Base-by-base conservation (phyloP, 2,797 vertebrate species). In the Pseudotriccus pelzelni region DNA sequence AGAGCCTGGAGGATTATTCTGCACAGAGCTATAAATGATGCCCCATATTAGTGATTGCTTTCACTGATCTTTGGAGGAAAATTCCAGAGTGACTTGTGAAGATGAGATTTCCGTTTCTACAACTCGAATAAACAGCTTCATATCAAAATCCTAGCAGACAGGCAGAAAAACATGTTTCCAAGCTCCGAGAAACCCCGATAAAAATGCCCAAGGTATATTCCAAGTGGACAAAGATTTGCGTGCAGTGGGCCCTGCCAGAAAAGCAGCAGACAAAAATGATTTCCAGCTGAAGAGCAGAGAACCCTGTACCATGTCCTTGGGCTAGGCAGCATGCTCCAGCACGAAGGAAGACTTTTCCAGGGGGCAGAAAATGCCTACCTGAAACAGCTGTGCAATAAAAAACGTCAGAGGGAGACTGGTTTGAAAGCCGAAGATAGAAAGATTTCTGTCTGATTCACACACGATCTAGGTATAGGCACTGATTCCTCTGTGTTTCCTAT, bases 61-160 rank as follows among this genome's bases (percentile, higher is more conserved):
- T 67, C 56, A 58, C 82, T 90, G 86, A 93, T 86, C 73, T 89
- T 88, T 24, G 53, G 78, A 95, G 87, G 82, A 92, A 94, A 79
- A 82, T 74, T 95, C 79, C 52, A 43, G 52, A 47, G 73, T 44
- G 67, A 74, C 47, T 90, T 4, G 30, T 64, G 58, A 82, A 87
- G 78, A 96, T 75, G 92, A 87, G 84, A 72, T 92, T 96, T 86
- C 85, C 67, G 85, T 63, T 79, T 73, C 82, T 75, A 27, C 52
- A n/a, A 49, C 72, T 89, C 79, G 47, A 46, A 89, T 74, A 91
- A 93, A 66, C 78, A 75, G 24, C 47, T 86, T 83, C 62, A 68
- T 14, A 47, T 75, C 56, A 94, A 89, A 93, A 92, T 81, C 79
- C 75, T 39, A 84, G 77, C 62, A 84, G 68, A 77, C 0, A 77